Conservation (phyloP, 2,797 vertebrate species). For the Zonotrichia albicollis region DNA sequence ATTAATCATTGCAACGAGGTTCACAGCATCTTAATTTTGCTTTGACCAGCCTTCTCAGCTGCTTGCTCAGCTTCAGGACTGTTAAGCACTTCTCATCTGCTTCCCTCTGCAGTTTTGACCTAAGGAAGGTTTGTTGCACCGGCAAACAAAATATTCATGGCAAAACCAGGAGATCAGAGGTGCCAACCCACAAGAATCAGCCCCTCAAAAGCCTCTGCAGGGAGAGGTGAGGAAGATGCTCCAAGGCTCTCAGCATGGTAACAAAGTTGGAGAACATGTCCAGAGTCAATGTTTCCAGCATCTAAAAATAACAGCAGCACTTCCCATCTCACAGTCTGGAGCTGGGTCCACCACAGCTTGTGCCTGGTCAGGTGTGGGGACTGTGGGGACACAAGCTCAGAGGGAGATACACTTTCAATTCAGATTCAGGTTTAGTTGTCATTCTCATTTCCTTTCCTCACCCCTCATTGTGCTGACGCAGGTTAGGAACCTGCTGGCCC, state of each 20-base stretch:
- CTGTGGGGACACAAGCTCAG: background rate
- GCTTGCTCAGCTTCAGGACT: background rate
- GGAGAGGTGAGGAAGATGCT: background rate
- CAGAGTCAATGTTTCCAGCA: background rate
- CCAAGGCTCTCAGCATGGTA: rapidly evolving
- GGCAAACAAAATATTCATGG: background rate
- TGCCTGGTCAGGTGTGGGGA: background rate
- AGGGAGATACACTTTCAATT: background rate
- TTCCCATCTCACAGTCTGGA: background rate
- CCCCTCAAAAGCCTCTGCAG: background rate
- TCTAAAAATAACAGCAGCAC: background rate
- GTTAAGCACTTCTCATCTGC: background rate
- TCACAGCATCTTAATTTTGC: background rate
- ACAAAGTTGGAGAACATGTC: background rate
- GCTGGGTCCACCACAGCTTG: background rate
- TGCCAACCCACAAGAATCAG: background rate
- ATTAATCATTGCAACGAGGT: background rate
- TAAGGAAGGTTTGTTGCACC: background rate
- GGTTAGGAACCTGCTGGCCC: background rate
- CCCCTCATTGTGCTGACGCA: background rate
- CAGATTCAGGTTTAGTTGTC: background rate
- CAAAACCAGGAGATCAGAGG: background rate
- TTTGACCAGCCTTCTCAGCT: background rate
- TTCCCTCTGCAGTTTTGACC: background rate
- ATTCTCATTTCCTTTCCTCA: background rate